A percentile compares a stretch with the other conserved stretches of the same genome.
Evolutionary conservation across 2,888 invertebrate species (phyloP).

Genomic region (Rhagium mordax): DNA sequence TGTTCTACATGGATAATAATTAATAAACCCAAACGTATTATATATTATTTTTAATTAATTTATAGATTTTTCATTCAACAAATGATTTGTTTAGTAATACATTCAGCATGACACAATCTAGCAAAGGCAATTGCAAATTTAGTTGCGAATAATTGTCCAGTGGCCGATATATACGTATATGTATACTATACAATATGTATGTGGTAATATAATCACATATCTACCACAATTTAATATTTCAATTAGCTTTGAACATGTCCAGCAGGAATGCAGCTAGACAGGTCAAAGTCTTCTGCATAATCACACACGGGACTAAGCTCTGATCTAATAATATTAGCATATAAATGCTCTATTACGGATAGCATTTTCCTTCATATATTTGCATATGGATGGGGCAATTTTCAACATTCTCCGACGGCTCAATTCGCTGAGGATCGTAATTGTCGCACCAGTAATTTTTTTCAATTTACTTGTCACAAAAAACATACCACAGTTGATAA

Average conservation of each 20-base stretch:
- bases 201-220: background rate
- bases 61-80: too few relatives aligned
- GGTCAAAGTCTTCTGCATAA: conserved; percentile 27
- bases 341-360: conserved; percentile 28
- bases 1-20: too few relatives aligned
- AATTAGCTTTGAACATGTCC: conserved; percentile 27
- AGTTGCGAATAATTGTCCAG: background rate
- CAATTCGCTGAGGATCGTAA: background rate
- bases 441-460: conserved; percentile 17
- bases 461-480: conserved; percentile 21
- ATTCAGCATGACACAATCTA: too few relatives aligned
- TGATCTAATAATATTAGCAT: conserved; percentile 32
- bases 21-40: too few relatives aligned
- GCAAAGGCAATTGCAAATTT: background rate
- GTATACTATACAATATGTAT: background rate
- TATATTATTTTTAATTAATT: too few relatives aligned
- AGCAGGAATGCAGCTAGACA: conserved; percentile 5
- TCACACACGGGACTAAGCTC: conserved; percentile 25
- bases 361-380: conserved; percentile 19
- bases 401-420: conserved; percentile 4
- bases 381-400: conserved; percentile 17
- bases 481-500: background rate
- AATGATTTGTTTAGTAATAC: too few relatives aligned
- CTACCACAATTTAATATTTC: conserved; percentile 24
- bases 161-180: background rate